Percentiles rank a stretch among this genome's conserved stretches.
Conservation (phyloP, 2,797 vertebrate genomes). For the Rhinichthys osculus region DNA sequence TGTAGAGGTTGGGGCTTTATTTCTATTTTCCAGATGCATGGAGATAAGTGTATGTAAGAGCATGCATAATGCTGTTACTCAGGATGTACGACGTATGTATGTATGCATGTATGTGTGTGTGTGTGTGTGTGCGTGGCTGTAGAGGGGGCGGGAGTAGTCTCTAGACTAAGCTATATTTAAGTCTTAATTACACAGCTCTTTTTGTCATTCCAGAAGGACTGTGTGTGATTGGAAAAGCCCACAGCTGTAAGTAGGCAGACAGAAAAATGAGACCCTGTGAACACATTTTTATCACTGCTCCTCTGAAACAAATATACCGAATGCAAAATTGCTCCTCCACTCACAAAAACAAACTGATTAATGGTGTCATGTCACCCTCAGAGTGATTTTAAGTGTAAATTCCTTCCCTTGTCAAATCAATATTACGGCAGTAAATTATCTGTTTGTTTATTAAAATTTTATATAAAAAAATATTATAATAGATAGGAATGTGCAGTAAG, state of each 20-base stretch:
- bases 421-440: background rate
- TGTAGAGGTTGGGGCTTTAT: conserved; percentile 52
- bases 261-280: conserved; percentile 26
- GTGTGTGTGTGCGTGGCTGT: conserved; percentile 8
- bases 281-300: conserved; percentile 22
- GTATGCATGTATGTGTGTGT: background rate
- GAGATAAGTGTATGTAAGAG: conserved; percentile 26
- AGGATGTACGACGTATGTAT: too few relatives aligned
- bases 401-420: conserved; percentile 27
- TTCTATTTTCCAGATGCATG: conserved; percentile 50
- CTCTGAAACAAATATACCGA: conserved; percentile 29
- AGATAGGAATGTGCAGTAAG: background rate
- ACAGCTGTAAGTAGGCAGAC: conserved; percentile 46
- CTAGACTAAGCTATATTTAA: conserved; percentile 59
- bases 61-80: background rate
- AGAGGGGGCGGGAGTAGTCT: conserved; percentile 41
- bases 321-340: conserved; percentile 28
- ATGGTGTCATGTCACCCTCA: conserved; percentile 7
- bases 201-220: conserved; percentile 44
- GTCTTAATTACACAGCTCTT: conserved; percentile 58
- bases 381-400: conserved; percentile 5
- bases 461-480: background rate
- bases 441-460: background rate
- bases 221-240: conserved; percentile 41
- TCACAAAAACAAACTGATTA: conserved; percentile 32